phyloP scores from a whole-genome alignment of 2,888 invertebrate genomes.

The Folsomia candida region DNA sequence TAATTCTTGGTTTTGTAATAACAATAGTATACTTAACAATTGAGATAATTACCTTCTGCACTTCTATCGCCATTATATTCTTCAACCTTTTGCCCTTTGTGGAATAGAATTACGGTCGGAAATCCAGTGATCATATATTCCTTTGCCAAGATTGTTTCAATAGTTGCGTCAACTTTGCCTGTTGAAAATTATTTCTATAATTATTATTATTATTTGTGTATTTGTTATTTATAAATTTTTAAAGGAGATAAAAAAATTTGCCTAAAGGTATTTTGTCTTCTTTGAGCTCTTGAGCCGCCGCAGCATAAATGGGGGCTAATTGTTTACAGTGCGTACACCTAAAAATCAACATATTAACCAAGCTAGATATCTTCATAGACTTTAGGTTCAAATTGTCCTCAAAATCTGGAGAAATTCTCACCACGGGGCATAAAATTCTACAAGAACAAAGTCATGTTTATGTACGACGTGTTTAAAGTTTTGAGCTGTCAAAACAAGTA shows the following conservation, averaged over 20 bases:
- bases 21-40: too few relatives aligned
- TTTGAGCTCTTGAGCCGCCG: slow-evolving; percentile 57
- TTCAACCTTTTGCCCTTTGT: slow-evolving; percentile 55
- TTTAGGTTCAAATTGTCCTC: not conserved
- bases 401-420: slow-evolving; percentile 48
- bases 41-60: slow-evolving; percentile 55
- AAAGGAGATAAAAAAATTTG: too few relatives aligned
- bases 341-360: not conserved
- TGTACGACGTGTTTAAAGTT: slow-evolving; percentile 56
- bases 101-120: slow-evolving; percentile 60
- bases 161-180: slow-evolving; percentile 59
- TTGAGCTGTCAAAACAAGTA: slow-evolving; percentile 55
- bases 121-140: slow-evolving; percentile 57
- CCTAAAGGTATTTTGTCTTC: slow-evolving; percentile 53
- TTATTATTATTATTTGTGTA: too few relatives aligned
- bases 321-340: slow-evolving; percentile 64
- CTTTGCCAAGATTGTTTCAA: slow-evolving; percentile 55
- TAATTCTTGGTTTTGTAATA: too few relatives aligned
- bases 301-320: slow-evolving; percentile 59
- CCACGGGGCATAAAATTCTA: slow-evolving; percentile 64
- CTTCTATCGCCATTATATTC: slow-evolving; percentile 56
- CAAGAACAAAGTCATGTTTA: slow-evolving; percentile 55
- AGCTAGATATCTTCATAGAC: too few relatives aligned
- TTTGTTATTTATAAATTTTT: too few relatives aligned
- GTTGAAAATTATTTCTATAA: too few relatives aligned